A percentile compares a stretch with the other conserved stretches of the same genome.
Conservation (phyloP, 2,113 vertebrate genomes). For the Dicentrarchus labrax region DNA sequence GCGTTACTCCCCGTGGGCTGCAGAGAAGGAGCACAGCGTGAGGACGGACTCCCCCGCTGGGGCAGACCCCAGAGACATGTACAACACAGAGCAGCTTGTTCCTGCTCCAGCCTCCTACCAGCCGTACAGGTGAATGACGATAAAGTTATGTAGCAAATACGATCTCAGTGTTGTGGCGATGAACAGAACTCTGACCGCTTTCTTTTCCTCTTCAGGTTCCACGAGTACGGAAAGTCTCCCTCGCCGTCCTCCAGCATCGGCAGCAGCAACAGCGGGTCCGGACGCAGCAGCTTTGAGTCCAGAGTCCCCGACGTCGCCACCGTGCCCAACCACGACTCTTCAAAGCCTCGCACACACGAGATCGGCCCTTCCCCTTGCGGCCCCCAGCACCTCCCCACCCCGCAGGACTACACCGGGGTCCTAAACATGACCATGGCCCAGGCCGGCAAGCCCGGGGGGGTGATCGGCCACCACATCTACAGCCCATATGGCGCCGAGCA, state of each 20-base stretch:
- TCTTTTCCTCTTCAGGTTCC: slow-evolving; percentile 65
- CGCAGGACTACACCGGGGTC: slow-evolving; percentile 87
- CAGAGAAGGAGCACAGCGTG: slow-evolving; percentile 78
- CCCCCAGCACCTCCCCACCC: slow-evolving; percentile 72
- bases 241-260: slow-evolving; percentile 75
- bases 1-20: slow-evolving; percentile 86
- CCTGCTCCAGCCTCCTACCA: slow-evolving; percentile 85
- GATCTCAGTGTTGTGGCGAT: fast-evolving
- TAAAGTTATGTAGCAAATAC: neutral
- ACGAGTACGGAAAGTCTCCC: slow-evolving; percentile 77
- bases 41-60: slow-evolving; percentile 80
- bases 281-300: slow-evolving; percentile 77
- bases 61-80: slow-evolving; percentile 81
- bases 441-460: slow-evolving; percentile 77
- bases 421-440: slow-evolving; percentile 86
- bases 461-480: slow-evolving; percentile 87
- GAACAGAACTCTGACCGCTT: neutral
- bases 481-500: slow-evolving; percentile 85
- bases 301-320: slow-evolving; percentile 84
- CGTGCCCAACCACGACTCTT: slow-evolving; percentile 83
- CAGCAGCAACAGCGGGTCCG: slow-evolving; percentile 69
- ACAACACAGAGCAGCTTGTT: slow-evolving; percentile 88
- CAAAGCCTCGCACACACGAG: slow-evolving; percentile 68
- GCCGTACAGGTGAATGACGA: slow-evolving; percentile 83
- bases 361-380: slow-evolving; percentile 70